Base-by-base conservation (phyloP, 2,113 vertebrate species). In the Anoplopoma fimbria region DNA sequence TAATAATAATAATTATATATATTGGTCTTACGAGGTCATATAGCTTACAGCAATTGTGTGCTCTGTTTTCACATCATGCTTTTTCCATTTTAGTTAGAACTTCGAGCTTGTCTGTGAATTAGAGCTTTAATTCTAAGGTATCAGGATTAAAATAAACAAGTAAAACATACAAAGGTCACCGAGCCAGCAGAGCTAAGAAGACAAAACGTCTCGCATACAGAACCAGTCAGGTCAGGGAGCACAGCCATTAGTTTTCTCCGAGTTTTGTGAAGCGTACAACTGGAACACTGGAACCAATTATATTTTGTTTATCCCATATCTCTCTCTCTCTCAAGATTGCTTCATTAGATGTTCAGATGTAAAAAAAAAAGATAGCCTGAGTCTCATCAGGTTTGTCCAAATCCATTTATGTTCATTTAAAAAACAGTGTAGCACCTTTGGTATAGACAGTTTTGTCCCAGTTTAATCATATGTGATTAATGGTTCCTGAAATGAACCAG, bases 241-340 rank as follows among this genome's bases (percentile, higher is more conserved):
- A 33, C 27, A 69, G 70, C 33, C 33, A 25, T 69, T 34, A 49
- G 45, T 25, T 69, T 10, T 33, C 42, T 70, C 25, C 38, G 19
- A 71, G 40, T 33, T 71, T 53, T 60, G 45, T 27, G 25, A 77
- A 47, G 12, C 0, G 1, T 29, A 42, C 2, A n/a, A n/a, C 34
- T 62, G 63, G 33, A 78, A 76, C 77, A 85, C 49, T 84, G 89
- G 77, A 88, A 77, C 64, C 80, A 88, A 88, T 89, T 89, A 82
- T 42, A 69, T 76, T 51, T 75, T 70, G 47, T 86, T 88, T 83
- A 69, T 80, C 42, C 42, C 42, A 4, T 17, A 45, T 45, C 15
- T 53, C n/a, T 53, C n/a, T 42, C 14, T 53, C 49, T 53, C 23
- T 53, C 23, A n/a, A 53, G 12, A 65, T 9, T 67, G 65, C 42